phyloP scores from a whole-genome alignment of 2,113 vertebrate genomes.

The Eleginops maclovinus region DNA sequence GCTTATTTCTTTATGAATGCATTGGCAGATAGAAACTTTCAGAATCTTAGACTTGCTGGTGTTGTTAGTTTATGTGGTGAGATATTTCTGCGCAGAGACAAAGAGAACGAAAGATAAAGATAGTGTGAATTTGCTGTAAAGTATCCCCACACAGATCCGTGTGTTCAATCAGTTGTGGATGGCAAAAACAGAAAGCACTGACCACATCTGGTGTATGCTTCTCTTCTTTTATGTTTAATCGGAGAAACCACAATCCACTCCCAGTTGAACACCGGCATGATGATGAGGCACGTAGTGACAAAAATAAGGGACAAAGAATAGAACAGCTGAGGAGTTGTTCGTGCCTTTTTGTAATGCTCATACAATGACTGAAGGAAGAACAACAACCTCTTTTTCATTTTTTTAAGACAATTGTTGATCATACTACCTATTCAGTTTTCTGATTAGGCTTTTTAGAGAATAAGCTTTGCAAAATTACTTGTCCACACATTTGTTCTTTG shows the following conservation, averaged over 20 bases:
- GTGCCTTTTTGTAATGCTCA: no score
- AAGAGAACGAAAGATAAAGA: neutral
- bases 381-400: neutral
- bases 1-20: neutral
- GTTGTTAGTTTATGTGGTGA: neutral
- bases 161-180: constrained; percentile 14
- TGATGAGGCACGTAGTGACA: constrained; percentile 4
- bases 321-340: no score
- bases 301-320: neutral
- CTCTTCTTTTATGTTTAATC: constrained; percentile 33
- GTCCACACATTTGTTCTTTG: neutral
- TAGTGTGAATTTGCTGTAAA: neutral
- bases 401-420: constrained; percentile 21
- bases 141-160: neutral
- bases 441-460: neutral
- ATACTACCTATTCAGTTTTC: neutral
- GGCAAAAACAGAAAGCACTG: constrained; percentile 18
- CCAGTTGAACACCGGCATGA: neutral
- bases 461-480: neutral
- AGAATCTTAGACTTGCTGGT: constrained; percentile 2
- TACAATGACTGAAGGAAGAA: constrained; percentile 12
- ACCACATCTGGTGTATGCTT: constrained; percentile 2
- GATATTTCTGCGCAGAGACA: neutral
- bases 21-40: no score
- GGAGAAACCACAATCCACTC: constrained; percentile 18